Evolutionary conservation across 2,113 vertebrate genomes (phyloP).

Genomic region (Epinephelus lanceolatus): DNA sequence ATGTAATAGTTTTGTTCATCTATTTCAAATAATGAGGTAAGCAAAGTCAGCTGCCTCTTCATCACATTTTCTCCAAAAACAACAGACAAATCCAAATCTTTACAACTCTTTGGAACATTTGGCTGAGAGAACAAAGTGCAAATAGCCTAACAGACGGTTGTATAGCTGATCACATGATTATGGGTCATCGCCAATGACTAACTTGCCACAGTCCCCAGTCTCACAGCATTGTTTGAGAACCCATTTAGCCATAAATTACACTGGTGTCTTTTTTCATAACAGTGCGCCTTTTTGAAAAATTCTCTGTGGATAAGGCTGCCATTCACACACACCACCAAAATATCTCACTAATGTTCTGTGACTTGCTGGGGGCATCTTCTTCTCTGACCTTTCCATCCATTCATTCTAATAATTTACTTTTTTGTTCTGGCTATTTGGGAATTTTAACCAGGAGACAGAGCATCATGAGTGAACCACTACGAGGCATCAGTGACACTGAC

Average conservation of each 20-base stretch:
- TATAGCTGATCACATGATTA: constrained; percentile 32
- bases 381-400: constrained; percentile 15
- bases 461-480: not conserved
- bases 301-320: constrained; percentile 4
- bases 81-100: not conserved
- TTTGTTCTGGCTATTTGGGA: not conserved
- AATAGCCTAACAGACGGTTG: not conserved
- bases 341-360: constrained; percentile 2
- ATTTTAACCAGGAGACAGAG: constrained; percentile 10
- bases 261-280: not conserved
- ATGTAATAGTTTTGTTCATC: not conserved
- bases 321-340: constrained; percentile 2
- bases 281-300: not conserved
- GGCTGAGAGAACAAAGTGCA: constrained; percentile 21
- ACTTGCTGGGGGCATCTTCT: constrained; percentile 2
- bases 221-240: not conserved
- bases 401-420: not conserved
- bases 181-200: constrained; percentile 34
- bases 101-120: not conserved
- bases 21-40: not conserved
- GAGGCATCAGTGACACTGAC: not conserved
- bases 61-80: not conserved
- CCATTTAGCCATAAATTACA: constrained; percentile 14
- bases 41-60: not conserved
- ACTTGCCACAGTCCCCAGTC: constrained; percentile 1